Evolutionary conservation across 2,888 invertebrate species (phyloP).

Genomic region (Cantharis nigra): DNA sequence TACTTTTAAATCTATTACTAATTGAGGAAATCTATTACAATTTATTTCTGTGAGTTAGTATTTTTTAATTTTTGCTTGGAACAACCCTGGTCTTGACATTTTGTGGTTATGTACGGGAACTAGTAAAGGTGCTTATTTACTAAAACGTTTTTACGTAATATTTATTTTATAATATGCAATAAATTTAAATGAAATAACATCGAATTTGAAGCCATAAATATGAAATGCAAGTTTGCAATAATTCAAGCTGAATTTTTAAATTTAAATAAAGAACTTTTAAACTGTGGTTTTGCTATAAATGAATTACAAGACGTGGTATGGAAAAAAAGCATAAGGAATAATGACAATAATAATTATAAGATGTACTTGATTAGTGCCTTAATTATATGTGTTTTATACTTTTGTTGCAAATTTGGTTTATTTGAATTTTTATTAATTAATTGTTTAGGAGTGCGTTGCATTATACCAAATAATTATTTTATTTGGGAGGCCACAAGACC

Average conservation of each 20-base stretch:
- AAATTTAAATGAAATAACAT: too few relatives aligned
- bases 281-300: background rate
- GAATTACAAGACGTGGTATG: background rate
- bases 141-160: too few relatives aligned
- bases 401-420: constrained; percentile 32
- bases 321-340: background rate
- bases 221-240: background rate
- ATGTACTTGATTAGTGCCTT: constrained; percentile 14
- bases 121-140: too few relatives aligned
- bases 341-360: background rate
- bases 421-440: constrained; percentile 39
- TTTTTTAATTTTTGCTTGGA: too few relatives aligned
- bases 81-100: too few relatives aligned
- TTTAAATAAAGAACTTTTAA: background rate
- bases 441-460: constrained; percentile 69
- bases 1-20: too few relatives aligned
- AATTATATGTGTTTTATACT: constrained; percentile 21
- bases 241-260: background rate
- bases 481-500: constrained; percentile 88
- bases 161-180: too few relatives aligned
- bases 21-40: too few relatives aligned
- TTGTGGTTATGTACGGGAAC: too few relatives aligned
- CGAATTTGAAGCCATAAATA: background rate
- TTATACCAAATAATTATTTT: constrained; percentile 82
- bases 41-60: too few relatives aligned